phyloP scores from a whole-genome alignment of 2,888 invertebrate genomes.

The Meganola albula region DNA sequence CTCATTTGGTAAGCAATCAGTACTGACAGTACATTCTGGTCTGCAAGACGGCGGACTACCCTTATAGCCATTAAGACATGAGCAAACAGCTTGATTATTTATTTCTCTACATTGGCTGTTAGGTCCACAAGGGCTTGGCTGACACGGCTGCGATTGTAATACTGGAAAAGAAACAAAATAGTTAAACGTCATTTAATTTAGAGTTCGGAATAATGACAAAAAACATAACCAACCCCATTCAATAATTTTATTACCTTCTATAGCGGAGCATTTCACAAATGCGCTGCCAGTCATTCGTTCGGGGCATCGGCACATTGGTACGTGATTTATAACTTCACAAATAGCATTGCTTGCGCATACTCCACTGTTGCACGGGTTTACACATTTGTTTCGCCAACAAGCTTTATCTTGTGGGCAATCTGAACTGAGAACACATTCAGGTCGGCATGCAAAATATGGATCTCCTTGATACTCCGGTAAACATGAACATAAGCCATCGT shows the following conservation, averaged over 20 bases:
- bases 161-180: conserved; percentile 33
- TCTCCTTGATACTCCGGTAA: conserved; percentile 80
- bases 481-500: conserved; percentile 79
- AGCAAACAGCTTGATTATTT: conserved; percentile 85
- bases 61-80: conserved; percentile 82
- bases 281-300: conserved; percentile 82
- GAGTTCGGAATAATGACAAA: neutral
- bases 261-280: conserved; percentile 77
- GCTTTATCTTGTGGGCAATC: conserved; percentile 81
- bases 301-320: conserved; percentile 84
- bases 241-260: conserved; percentile 48
- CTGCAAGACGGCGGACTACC: conserved; percentile 88
- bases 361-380: conserved; percentile 82
- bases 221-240: too few relatives aligned
- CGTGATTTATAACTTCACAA: conserved; percentile 84
- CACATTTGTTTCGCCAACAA: conserved; percentile 82
- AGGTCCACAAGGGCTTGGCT: conserved; percentile 85
- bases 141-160: conserved; percentile 50
- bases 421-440: conserved; percentile 82
- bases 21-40: conserved; percentile 85
- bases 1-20: conserved; percentile 85
- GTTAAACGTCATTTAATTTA: neutral
- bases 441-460: conserved; percentile 82
- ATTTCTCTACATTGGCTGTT: conserved; percentile 86
- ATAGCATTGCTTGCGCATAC: conserved; percentile 84